A percentile compares a stretch with the other conserved stretches of the same genome.
Evolutionary conservation across 2,113 vertebrate species (phyloP).

Genomic region (Sardina pilchardus): DNA sequence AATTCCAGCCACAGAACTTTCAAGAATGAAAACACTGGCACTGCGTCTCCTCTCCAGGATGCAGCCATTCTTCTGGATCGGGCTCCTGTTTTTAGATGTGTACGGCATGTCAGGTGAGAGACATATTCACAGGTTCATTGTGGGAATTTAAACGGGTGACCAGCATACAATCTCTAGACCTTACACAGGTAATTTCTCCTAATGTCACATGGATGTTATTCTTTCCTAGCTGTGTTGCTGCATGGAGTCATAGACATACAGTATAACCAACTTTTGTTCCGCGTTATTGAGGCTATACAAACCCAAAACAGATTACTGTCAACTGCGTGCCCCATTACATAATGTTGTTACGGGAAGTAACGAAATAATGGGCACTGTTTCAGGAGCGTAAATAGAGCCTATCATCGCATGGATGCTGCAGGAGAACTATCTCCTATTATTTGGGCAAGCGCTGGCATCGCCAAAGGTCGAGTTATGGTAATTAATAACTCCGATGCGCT

Average conservation of each 20-base stretch:
- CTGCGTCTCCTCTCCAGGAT: conserved; percentile 34
- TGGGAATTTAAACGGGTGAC: neutral
- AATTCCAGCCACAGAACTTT: neutral
- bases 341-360: neutral
- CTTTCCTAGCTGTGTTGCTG: neutral
- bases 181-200: neutral
- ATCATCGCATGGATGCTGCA: neutral
- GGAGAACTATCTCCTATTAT: neutral
- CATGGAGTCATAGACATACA: neutral
- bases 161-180: neutral
- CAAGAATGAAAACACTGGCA: conserved; percentile 41
- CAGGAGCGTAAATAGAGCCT: neutral
- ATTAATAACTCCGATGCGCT: conserved; percentile 18
- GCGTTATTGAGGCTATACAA: neutral
- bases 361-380: neutral
- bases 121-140: neutral
- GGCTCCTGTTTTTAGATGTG: conserved; percentile 45
- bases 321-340: neutral
- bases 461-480: conserved; percentile 20
- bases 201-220: neutral
- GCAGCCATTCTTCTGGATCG: conserved; percentile 49
- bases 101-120: conserved; percentile 63
- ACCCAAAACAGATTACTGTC: neutral
- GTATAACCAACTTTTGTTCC: neutral
- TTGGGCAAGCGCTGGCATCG: neutral